These are phyloP conservation scores for Porites evermanni DNA, from an alignment of 92 coral and sea anemone genomes.

Conservation along the genomic window DNA sequence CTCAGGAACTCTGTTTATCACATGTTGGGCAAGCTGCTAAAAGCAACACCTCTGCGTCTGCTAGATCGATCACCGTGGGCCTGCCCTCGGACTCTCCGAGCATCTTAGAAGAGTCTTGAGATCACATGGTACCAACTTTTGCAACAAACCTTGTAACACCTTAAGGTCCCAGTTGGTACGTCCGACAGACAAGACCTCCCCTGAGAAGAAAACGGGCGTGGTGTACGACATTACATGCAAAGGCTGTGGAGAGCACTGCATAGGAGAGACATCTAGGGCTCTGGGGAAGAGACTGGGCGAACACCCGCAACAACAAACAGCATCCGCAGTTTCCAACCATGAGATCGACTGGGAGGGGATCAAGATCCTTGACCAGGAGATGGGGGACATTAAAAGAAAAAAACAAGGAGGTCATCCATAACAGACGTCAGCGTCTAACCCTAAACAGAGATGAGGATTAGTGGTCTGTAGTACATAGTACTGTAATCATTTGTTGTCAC, in stretches of 20 bases:
- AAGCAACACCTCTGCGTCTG: not conserved
- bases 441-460: too few relatives aligned
- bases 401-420: too few relatives aligned
- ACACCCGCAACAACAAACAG: not conserved
- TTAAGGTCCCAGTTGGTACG: not conserved
- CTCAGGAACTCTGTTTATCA: too few relatives aligned
- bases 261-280: not conserved
- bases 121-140: not conserved
- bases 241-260: not conserved
- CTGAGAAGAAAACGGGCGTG: not conserved
- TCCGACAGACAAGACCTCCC: not conserved
- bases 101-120: not conserved
- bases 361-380: too few relatives aligned
- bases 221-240: not conserved
- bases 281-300: not conserved
- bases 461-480: too few relatives aligned
- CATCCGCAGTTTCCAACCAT: not conserved
- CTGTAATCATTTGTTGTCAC: too few relatives aligned
- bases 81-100: not conserved
- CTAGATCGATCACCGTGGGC: not conserved
- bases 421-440: too few relatives aligned
- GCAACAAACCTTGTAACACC: not conserved
- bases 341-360: not conserved
- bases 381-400: too few relatives aligned
- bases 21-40: not conserved